Evolutionary conservation across 2,113 vertebrate species (phyloP).

Genomic region (Eolophus roseicapilla): DNA sequence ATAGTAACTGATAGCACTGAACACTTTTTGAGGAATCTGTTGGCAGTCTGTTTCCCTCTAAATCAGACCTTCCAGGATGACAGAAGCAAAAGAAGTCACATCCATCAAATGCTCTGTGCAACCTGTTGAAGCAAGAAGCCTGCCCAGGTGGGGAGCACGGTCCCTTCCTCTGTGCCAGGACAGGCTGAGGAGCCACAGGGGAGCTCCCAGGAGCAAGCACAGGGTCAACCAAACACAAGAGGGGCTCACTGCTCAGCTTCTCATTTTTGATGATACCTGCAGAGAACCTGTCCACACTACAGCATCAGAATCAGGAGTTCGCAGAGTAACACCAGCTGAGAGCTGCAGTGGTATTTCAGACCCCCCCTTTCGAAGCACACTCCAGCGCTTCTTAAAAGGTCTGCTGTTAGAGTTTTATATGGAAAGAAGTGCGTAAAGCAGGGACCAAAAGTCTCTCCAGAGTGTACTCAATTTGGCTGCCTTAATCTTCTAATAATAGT

Average conservation of each 20-base stretch:
- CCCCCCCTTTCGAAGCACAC: accelerated
- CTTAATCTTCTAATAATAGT: neutral
- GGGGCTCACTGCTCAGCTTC: neutral
- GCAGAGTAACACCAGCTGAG: neutral
- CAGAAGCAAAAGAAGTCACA: neutral
- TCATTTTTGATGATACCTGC: accelerated
- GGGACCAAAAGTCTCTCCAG: neutral
- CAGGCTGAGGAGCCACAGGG: neutral
- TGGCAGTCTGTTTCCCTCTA: neutral
- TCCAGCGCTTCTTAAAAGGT: neutral
- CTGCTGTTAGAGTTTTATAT: neutral
- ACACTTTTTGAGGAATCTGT: neutral
- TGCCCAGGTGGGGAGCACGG: accelerated
- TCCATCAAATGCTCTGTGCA: accelerated
- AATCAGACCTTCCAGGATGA: neutral
- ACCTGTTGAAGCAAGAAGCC: neutral
- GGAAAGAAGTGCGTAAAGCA: neutral
- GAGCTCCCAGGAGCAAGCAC: neutral
- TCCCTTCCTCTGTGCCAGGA: neutral
- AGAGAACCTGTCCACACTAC: neutral
- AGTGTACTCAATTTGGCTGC: neutral
- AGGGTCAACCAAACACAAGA: neutral
- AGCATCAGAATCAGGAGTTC: neutral
- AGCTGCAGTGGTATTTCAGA: neutral
- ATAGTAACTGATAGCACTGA: neutral